Base-by-base conservation (phyloP, 1,140 invertebrate species). In the Ostrea edulis region DNA sequence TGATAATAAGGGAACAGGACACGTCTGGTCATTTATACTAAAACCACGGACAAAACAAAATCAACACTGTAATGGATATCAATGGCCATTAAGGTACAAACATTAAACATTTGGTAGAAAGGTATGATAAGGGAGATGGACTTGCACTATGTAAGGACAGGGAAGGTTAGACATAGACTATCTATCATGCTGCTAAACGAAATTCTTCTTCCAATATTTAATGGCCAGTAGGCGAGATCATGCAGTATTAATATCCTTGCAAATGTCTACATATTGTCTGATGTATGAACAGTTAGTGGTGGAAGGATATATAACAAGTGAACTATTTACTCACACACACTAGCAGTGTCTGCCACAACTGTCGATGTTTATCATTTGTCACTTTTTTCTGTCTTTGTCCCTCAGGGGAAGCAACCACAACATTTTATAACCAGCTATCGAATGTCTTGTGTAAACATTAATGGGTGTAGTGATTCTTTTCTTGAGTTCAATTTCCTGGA, bases 321-420 rank as follows among this genome's bases (percentile, higher is more conserved):
- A 62, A 17, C 17, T n/a, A 20, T 62, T n/a, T 62, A n/a, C n/a
- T 77, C 29, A 17, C 29, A 35, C 11, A 29, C 29, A 77, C 68
- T 5, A 44, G 29, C 25, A 77, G 9, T 35, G 68, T 77, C 29
- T 77, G 29, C 8, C 9, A 14, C 29, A 77, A 77, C 35, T 77
- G 68, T 77, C 22, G 25, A 25, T 77, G 68, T 77, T 77, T 35
- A 77, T 77, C 68, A 77, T 77, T 77, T 77, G 25, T 77, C 68
- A 77, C 22, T 44, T 44, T 1, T 25, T 25, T 77, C 68, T 77
- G 68, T 71, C 65, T 22, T 22, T 8, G n/a, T 77, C 25, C 68
- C 68, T 35, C n/a, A 77, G 25, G 68, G 68, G 68, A 12, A 77
- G 68, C 11, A 44, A 77, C 25, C 25, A 29, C 68, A 77, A 25